Evolutionary conservation across 2,888 invertebrate species (phyloP).

Genomic region (Cephus runcator): DNA sequence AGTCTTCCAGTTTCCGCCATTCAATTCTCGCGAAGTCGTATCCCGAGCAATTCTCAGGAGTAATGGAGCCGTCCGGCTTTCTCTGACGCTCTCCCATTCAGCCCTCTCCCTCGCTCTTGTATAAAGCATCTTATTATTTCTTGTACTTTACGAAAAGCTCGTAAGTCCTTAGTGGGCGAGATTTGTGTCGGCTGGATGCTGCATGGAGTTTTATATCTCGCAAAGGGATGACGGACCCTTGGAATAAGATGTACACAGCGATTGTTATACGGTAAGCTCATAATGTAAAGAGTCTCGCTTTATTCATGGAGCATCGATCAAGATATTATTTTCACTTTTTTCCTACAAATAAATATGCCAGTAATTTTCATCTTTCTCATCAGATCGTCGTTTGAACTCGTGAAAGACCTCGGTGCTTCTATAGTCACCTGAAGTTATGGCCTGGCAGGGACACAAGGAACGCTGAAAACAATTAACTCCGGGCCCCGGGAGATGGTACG

Average conservation of each 20-base stretch:
- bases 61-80: slow-evolving; percentile 51
- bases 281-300: not conserved
- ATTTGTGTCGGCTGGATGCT: not conserved
- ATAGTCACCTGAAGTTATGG: not conserved
- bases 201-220: not conserved
- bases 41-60: slow-evolving; percentile 48
- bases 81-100: not conserved
- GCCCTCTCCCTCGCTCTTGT: not conserved
- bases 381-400: not conserved
- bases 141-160: slow-evolving; percentile 41
- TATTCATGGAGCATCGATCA: not conserved
- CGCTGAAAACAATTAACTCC: slow-evolving; percentile 21
- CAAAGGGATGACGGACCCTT: not conserved
- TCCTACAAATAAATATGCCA: not conserved
- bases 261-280: not conserved
- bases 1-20: not conserved
- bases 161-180: slow-evolving; percentile 42
- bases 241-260: not conserved
- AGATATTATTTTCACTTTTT: not conserved
- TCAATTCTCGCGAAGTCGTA: slow-evolving; percentile 27
- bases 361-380: not conserved
- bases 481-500: not conserved
- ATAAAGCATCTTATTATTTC: not conserved
- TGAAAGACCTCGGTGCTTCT: not conserved
- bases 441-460: not conserved